Evolutionary conservation across 2,888 invertebrate genomes (phyloP), one percentile per base, ranked within the genome.

Genomic region (Amblyteles armatorius): DNA sequence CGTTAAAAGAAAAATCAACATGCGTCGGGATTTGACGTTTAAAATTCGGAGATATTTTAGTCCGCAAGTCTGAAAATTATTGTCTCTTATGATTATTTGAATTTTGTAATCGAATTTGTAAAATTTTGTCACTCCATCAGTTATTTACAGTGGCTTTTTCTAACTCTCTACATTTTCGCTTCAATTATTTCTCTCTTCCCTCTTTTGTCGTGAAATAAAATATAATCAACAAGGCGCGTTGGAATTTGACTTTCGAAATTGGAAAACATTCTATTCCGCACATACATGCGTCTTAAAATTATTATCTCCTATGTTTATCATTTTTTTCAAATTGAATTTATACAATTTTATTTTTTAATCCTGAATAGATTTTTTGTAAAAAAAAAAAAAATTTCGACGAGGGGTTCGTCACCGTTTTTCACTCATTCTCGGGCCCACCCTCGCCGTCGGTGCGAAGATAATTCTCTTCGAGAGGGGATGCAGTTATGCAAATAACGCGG

Each of bases 401-500:
- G 13, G 11, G 26, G 26, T 57, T 7, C 22, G 57, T 57, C 57
- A 57, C 26, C 26, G 81, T 79, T 82, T 84, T 67, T 55, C 63
- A 68, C 44, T n/a, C n/a, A 26, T 48, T 26, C 67, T 57, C 48
- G 55, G 72, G 77, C 57, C 50, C 44, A 60, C 65, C 33, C 50
- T 52, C 63, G 44, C 69, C 52, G 60, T 63, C 72, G n/a, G 68
- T 7, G 78, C 74, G 60, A 79, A 85, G 86, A 88, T 84, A 88
- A 91, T 90, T 89, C 82, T 87, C 84, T 76, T 76, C 84, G 52
- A 60, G 79, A 29, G 77, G 55, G 55, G 22, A 89, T 84, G 87
- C 89, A 86, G 88, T 90, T 90, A 90, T 90, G 89, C 88, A 90
- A 90, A 90, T 90, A 82, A 71, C 73, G 26, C 50, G 67, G 87